These are phyloP conservation scores for Hipposideros armiger DNA, from an alignment of 2,113 vertebrate species.

Conservation along the genomic window DNA sequence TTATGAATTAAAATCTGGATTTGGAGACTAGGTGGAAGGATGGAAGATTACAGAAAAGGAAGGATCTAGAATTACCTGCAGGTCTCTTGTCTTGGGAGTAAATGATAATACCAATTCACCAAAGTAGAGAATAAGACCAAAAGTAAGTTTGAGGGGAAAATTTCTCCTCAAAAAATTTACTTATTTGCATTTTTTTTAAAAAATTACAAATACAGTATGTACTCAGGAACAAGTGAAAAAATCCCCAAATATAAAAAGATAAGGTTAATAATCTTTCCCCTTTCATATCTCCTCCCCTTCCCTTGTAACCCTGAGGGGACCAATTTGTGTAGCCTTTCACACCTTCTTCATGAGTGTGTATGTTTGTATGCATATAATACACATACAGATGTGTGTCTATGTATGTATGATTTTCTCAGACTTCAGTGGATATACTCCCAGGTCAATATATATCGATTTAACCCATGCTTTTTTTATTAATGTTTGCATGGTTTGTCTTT, in stretches of 20 bases:
- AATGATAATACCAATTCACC: not conserved
- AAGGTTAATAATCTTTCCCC: not conserved
- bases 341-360: not conserved
- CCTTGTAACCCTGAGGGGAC: not conserved
- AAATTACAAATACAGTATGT: not conserved
- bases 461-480: no score
- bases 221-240: conserved; percentile 20
- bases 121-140: not conserved
- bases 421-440: no score
- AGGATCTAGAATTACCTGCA: not conserved
- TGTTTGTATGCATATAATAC: not conserved
- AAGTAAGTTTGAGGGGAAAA: not conserved
- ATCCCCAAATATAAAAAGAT: not conserved
- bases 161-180: not conserved
- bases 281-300: not conserved
- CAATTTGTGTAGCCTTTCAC: not conserved
- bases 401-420: not conserved
- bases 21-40: conserved; percentile 38
- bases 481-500: no score
- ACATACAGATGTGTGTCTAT: not conserved
- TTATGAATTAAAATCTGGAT: conserved; percentile 62
- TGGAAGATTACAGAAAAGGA: conserved; percentile 58
- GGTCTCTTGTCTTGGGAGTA: not conserved
- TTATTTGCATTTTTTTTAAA: not conserved
- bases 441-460: no score